These are phyloP conservation scores for Drosophila tanythrix DNA, from an alignment of 2,888 invertebrate genomes.

Conservation along the genomic window DNA sequence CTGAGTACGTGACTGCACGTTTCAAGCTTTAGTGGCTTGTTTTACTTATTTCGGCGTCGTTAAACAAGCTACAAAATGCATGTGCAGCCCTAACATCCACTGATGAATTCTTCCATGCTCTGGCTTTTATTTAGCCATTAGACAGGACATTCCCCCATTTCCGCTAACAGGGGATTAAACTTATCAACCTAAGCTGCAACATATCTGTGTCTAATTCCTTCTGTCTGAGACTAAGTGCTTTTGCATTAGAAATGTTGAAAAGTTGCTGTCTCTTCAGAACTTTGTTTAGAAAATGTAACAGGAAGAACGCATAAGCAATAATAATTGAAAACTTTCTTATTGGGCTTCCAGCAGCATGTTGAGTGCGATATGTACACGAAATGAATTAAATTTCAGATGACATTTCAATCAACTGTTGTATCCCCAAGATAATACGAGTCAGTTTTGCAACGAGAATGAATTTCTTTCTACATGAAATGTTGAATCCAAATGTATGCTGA, in stretches of 20 bases:
- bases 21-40: slow-evolving; percentile 39
- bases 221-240: slow-evolving; percentile 71
- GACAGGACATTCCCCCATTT: slow-evolving; percentile 12
- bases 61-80: slow-evolving; percentile 71
- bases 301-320: slow-evolving; percentile 36
- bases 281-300: slow-evolving; percentile 30
- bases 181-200: slow-evolving; percentile 30
- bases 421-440: neutral
- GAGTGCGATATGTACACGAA: slow-evolving; percentile 27
- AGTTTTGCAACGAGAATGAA: neutral
- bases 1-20: slow-evolving; percentile 60
- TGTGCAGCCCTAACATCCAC: slow-evolving; percentile 53
- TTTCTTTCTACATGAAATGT: slow-evolving; percentile 20
- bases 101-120: slow-evolving; percentile 21
- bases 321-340: slow-evolving; percentile 59
- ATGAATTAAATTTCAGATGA: slow-evolving; percentile 44
- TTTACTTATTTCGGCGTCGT: slow-evolving; percentile 64
- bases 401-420: slow-evolving; percentile 24
- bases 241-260: slow-evolving; percentile 64
- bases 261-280: slow-evolving; percentile 31
- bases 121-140: slow-evolving; percentile 57
- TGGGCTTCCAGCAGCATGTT: slow-evolving; percentile 1
- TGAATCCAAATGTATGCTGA: slow-evolving; percentile 20
- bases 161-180: slow-evolving; percentile 14
- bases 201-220: slow-evolving; percentile 53